Evolutionary conservation across 30 jellyfish, hydroid and myxozoan species (phyloP), one percentile per base, ranked within the genome.

Genomic region (Aurelia aurita): DNA sequence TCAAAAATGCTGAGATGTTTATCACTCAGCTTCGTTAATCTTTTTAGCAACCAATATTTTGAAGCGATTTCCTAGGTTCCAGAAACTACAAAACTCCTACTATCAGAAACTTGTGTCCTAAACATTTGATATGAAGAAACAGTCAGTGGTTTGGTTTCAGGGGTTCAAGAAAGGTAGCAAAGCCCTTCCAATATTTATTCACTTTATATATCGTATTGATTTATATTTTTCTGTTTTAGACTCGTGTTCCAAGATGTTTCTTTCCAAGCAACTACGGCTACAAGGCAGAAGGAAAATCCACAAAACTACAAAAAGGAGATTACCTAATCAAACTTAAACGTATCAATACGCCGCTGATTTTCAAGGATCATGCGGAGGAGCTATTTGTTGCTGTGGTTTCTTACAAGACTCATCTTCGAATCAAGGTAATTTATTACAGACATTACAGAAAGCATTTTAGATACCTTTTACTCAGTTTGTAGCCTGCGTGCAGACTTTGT

Each of bases 201-300:
- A 39, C 51, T 39, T 39, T 7, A 71, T 20, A 2, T 39, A 3
- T 31, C 31, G 5, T 22, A 6, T 27, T 11, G 0, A 13, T 80
- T 45, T 32, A 23, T 49, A 13, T 43, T 58, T 78, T 58, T 45
- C 45, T 25, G 20, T 29, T 31, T 39, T 51, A 85, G 95, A 28
- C 25, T 45, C 89, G 84, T 55, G 95, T 71, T 29, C 89, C 95
- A 10, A 73, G 32, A 25, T 85, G 95, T 70, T 85, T 73, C 72
- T 85, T 67, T 58, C 95, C 95, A 25, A 34, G 70, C 31, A 61
- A 23, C 27, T 85, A 85, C 54, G 95, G 95, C 44, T 85, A 85
- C 85, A 74, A 74, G 7, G 95, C 65, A 1, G 34, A 49, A 23
- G 59, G 65, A 19, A 29, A 69, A 31, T 34, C 62, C 12, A 63